Base-by-base conservation (phyloP, 1,140 invertebrate genomes). In the Capitella teleta region DNA sequence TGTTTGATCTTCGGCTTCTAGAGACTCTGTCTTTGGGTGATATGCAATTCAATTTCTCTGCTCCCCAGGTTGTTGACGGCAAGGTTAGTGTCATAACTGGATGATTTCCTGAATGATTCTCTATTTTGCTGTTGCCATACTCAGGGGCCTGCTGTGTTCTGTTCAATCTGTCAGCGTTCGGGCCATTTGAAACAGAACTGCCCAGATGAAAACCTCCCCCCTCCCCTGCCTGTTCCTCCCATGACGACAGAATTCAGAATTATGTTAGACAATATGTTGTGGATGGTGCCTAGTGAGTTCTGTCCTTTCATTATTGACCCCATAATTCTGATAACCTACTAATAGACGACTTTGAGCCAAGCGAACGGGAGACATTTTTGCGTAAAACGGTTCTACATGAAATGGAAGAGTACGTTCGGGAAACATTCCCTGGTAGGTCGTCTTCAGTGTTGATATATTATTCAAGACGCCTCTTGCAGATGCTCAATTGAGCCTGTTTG, bases 131-230 rank as follows among this genome's bases (percentile, higher is more conserved):
- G 8, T 21, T 41, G 2, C n/a, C n/a, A n/a, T n/a, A n/a, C n/a
- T n/a, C 55, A 77, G 72, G 61, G 60, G 14, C 70, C 72, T 23
- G 68, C 72, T 5, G 57, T 74, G 3, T 60, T 74, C n/a, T 80
- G 79, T 58, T 63, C 61, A 24, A 57, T 71, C 16, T 80, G 79
- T 66, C 70, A 72, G 32, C 63, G 68, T 43, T 74, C 77, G 51
- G 78, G 77, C 28, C 79, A 80, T 61, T 54, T 68, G 3, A 74
- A 73, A 52, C 59, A 63, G 26, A 61, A 68, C 25, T 80, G 79
- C 56, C 76, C 77, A 6, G 76, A 77, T 18, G 74, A 78, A 53
- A 59, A 66, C 6, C 52, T 80, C 3, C 77, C 77, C 8, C 51
- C 58, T 1, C 42, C 77, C 0, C 28, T 51, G 19, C 61, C 61